These are phyloP conservation scores for Melierax canorus DNA, from an alignment of 2,113 vertebrate genomes.

Conservation along the genomic window DNA sequence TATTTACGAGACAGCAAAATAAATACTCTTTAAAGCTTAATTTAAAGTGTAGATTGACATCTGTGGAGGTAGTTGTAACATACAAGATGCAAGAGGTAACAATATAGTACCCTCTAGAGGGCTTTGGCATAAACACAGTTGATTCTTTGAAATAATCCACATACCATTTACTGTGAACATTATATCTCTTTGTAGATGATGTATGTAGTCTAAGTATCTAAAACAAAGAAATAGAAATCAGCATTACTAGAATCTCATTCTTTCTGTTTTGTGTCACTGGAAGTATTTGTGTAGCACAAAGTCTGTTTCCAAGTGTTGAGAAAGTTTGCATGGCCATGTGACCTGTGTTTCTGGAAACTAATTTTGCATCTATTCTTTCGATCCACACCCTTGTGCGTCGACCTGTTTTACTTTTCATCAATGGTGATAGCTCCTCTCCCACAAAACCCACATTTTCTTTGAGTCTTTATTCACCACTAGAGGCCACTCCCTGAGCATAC, in stretches of 20 bases:
- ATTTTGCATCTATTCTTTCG: not conserved
- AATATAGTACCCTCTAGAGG: not conserved
- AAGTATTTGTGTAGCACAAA: not conserved
- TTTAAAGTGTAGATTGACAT: not conserved
- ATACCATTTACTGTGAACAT: rapidly evolving
- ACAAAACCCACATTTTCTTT: rapidly evolving
- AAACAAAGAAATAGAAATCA: not conserved
- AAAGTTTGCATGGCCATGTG: not conserved
- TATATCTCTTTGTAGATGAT: not conserved
- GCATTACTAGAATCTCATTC: not conserved
- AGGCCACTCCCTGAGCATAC: not conserved
- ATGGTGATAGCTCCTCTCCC: not conserved
- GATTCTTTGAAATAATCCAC: not conserved
- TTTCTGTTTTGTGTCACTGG: not conserved
- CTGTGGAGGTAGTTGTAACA: not conserved
- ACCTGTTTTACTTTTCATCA: rapidly evolving
- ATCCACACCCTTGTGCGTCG: not conserved
- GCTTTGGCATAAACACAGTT: not conserved
- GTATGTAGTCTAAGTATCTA: not conserved
- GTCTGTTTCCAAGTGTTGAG: not conserved
- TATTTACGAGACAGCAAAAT: not conserved
- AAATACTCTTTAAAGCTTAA: not conserved
- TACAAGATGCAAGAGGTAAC: not conserved
- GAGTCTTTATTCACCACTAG: not conserved
- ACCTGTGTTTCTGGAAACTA: not conserved